These are phyloP conservation scores for Theretra japonica DNA, from an alignment of 2,888 invertebrate species.

Conservation along the genomic window DNA sequence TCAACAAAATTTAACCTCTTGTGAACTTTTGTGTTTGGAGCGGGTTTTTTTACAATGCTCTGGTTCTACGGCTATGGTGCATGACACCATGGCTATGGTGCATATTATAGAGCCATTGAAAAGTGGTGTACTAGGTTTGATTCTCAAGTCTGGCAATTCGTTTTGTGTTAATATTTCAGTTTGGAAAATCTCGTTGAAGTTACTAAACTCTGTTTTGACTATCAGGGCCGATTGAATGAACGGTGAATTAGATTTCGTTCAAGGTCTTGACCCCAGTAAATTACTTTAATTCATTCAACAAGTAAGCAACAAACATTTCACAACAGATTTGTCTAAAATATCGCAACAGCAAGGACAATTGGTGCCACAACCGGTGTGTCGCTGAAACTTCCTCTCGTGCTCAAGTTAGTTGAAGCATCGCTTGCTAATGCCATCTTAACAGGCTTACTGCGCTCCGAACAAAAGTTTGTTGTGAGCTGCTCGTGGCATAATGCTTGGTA, in stretches of 20 bases:
- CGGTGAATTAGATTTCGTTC: no score
- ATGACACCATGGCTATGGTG: no score
- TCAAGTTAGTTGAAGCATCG: not conserved
- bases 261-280: not conserved
- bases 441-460: not conserved
- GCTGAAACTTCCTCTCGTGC: no score
- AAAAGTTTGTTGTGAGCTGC: constrained; percentile 6
- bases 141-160: no score
- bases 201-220: no score
- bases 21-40: not conserved
- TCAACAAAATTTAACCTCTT: not conserved
- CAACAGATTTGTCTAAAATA: not conserved
- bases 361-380: constrained; percentile 9
- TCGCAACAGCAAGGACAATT: not conserved
- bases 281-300: not conserved
- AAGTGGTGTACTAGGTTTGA: no score
- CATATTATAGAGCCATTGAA: no score
- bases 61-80: not conserved
- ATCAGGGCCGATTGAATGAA: no score
- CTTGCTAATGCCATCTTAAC: constrained; percentile 8
- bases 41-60: not conserved
- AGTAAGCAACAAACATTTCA: not conserved
- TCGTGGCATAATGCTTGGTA: not conserved
- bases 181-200: no score
- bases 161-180: no score